Evolutionary conservation across 1,140 invertebrate species (phyloP).

Genomic region (Bombus polaris): DNA sequence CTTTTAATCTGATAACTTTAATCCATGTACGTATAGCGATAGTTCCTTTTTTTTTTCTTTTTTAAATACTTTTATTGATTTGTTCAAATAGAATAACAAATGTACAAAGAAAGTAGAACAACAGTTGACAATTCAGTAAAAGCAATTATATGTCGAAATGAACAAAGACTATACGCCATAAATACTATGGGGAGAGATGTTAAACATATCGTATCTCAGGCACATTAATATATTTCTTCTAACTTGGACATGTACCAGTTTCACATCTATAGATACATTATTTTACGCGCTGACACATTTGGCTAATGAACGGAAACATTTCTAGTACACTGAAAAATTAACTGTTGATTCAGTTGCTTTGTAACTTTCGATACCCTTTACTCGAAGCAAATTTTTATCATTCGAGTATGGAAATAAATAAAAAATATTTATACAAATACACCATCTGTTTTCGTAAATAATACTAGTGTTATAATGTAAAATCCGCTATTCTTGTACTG

Average conservation of each 20-base stretch:
- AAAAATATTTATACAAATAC: conserved; percentile 59
- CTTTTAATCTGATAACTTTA: not conserved
- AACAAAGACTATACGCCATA: not conserved
- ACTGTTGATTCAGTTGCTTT: conserved; percentile 44
- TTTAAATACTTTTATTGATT: conserved; percentile 44
- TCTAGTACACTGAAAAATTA: conserved; percentile 36
- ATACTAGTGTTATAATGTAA: conserved; percentile 50
- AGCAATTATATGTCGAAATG: conserved; percentile 6
- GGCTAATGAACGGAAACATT: conserved; percentile 19
- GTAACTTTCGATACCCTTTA: not conserved
- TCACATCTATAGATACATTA: not conserved
- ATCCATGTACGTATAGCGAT: not conserved
- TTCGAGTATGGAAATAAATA: conserved; percentile 64
- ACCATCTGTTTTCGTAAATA: conserved; percentile 38
- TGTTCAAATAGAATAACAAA: conserved; percentile 52
- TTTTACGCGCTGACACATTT: not conserved
- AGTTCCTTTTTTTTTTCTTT: not conserved
- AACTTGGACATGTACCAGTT: not conserved
- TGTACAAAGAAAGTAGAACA: conserved; percentile 54
- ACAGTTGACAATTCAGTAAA: conserved; percentile 57
- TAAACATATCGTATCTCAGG: not conserved
- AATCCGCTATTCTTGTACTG: conserved; percentile 40
- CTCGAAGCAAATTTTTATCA: conserved; percentile 39
- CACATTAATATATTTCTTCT: conserved; percentile 16
- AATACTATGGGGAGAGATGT: conserved; percentile 3